These are phyloP conservation scores for Lissonota sp. DNA, from an alignment of 2,888 invertebrate genomes.

Conservation along the genomic window DNA sequence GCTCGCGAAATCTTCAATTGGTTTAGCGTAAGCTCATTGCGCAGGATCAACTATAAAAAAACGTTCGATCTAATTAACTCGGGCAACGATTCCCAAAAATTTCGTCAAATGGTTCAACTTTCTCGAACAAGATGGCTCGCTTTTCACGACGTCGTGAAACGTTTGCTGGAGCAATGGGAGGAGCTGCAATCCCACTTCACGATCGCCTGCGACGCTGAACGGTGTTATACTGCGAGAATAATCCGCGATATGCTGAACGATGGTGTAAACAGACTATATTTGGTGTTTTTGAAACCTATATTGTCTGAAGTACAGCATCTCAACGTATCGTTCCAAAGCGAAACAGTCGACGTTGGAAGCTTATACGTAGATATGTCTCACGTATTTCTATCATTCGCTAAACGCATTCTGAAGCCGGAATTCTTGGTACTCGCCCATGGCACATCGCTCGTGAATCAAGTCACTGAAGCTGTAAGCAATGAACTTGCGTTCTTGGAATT, in stretches of 20 bases:
- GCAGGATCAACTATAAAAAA: constrained; percentile 51
- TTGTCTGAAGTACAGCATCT: constrained; percentile 54
- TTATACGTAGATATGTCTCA: constrained; percentile 49
- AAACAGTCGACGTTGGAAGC: constrained; percentile 56
- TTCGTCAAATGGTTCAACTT: constrained; percentile 52
- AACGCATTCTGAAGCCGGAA: constrained; percentile 17
- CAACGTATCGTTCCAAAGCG: constrained; percentile 62
- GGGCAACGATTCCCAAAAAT: constrained; percentile 41
- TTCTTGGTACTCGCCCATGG: constrained; percentile 13
- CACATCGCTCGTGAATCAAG: constrained; percentile 1
- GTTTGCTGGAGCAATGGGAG: constrained; percentile 61
- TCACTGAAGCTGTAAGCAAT: constrained; percentile 5
- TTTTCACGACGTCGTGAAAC: constrained; percentile 61
- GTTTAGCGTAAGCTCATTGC: constrained; percentile 67
- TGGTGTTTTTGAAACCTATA: constrained; percentile 66
- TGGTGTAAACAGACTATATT: constrained; percentile 58
- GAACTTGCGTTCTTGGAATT: constrained; percentile 19
- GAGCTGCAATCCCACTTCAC: constrained; percentile 66
- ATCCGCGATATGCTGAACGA: constrained; percentile 61
- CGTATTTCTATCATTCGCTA: constrained; percentile 24
- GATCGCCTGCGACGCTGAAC: constrained; percentile 39
- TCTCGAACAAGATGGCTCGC: constrained; percentile 68
- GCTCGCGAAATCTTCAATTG: constrained; percentile 67
- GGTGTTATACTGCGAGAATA: constrained; percentile 57
- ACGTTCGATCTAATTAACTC: constrained; percentile 47